Evolutionary conservation across 2,888 invertebrate genomes (phyloP).

Genomic region (Diaphora mendica): DNA sequence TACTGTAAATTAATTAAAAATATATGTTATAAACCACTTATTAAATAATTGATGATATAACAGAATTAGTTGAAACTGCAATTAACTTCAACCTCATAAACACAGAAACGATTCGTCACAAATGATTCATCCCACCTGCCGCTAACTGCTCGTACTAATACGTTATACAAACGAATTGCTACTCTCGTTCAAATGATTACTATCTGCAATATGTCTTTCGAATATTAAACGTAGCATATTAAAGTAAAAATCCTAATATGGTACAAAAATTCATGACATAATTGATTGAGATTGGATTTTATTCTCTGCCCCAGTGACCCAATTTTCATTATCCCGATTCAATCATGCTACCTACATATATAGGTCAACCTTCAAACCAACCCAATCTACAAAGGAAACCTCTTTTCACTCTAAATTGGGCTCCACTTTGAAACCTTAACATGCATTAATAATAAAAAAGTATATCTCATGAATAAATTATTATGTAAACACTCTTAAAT

Average conservation of each 20-base stretch:
- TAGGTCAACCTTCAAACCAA: background rate
- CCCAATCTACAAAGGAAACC: background rate
- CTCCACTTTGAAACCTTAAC: background rate
- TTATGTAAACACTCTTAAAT: slow-evolving; percentile 1
- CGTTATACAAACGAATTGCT: slow-evolving; percentile 31
- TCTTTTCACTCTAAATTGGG: background rate
- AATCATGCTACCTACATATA: background rate
- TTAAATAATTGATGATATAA: background rate
- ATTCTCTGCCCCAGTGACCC: slow-evolving; percentile 29
- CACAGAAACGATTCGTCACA: slow-evolving; percentile 53
- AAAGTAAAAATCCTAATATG: background rate
- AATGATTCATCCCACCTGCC: slow-evolving; percentile 50
- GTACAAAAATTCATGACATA: background rate
- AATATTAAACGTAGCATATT: background rate
- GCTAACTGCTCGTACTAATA: slow-evolving; percentile 24
- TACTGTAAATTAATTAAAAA: background rate
- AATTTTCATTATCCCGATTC: slow-evolving; percentile 26
- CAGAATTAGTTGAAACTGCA: slow-evolving; percentile 7
- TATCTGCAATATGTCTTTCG: slow-evolving; percentile 13
- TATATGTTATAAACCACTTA: background rate
- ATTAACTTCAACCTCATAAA: slow-evolving; percentile 18
- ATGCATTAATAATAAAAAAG: background rate
- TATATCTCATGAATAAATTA: slow-evolving; percentile 1
- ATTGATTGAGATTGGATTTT: background rate
- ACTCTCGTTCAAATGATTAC: slow-evolving; percentile 46